Evolutionary conservation across 2,113 vertebrate species (phyloP).

Genomic region (Microtus oregoni): DNA sequence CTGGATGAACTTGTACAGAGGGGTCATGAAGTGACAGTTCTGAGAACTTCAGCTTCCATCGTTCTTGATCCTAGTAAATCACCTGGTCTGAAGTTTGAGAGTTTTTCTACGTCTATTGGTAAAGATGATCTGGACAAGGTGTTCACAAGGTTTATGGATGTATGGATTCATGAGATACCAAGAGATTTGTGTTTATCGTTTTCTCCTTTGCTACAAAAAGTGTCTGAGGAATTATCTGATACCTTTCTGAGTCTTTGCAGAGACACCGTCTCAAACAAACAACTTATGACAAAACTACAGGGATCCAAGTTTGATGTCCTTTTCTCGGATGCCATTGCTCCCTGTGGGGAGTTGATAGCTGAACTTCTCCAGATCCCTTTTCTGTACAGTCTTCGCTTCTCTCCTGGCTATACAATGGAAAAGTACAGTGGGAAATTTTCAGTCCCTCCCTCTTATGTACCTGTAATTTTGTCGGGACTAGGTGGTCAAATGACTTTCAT

Average conservation of each 20-base stretch:
- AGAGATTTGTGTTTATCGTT: conserved; percentile 43
- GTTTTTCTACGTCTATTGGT: conserved; percentile 80
- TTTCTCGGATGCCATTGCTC: conserved; percentile 80
- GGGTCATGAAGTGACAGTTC: conserved; percentile 80
- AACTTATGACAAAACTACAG: conserved; percentile 39
- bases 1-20: no score
- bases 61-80: conserved; percentile 71
- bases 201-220: conserved; percentile 55
- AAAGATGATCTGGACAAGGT: neutral
- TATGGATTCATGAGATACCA: neutral
- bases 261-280: conserved; percentile 69
- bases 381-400: conserved; percentile 83
- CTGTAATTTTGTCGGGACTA: neutral
- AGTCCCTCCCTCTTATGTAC: conserved; percentile 74
- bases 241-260: conserved; percentile 68
- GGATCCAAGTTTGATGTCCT: conserved; percentile 82
- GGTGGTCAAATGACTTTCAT: neutral
- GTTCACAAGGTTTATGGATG: neutral
- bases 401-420: conserved; percentile 77
- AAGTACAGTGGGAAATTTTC: conserved; percentile 83
- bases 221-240: conserved; percentile 37
- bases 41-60: conserved; percentile 84
- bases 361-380: conserved; percentile 84
- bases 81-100: conserved; percentile 75
- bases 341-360: conserved; percentile 82